phyloP scores from a whole-genome alignment of 1,140 invertebrate genomes.

The Babylonia areolata region DNA sequence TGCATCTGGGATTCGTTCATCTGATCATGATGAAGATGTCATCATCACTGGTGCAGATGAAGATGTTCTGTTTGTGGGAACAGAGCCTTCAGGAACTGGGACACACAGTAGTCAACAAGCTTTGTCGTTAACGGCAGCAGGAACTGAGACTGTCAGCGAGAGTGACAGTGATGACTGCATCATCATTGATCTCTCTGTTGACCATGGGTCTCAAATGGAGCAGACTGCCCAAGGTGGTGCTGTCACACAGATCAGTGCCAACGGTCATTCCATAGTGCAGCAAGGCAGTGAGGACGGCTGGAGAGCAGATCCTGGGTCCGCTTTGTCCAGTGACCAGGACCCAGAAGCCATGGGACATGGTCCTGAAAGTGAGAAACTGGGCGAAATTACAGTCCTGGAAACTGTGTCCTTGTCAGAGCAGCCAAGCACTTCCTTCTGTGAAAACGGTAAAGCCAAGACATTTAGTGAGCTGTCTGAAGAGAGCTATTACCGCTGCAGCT shows the following conservation, averaged over 20 bases:
- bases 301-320: neutral
- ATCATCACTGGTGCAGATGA: neutral
- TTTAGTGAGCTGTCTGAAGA: neutral
- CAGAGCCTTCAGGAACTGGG: neutral
- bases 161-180: neutral
- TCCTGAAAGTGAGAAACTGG: neutral
- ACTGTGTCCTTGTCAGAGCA: conserved; percentile 3
- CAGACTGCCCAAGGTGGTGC: neutral
- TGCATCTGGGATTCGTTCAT: no score
- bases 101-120: neutral
- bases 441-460: neutral
- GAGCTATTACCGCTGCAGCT: conserved; percentile 3
- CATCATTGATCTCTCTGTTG: neutral
- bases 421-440: neutral
- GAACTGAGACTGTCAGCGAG: neutral
- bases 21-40: neutral
- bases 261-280: neutral
- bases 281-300: neutral
- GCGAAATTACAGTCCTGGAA: conserved; percentile 10
- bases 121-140: neutral
- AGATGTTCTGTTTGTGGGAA: neutral
- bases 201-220: neutral
- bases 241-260: neutral
- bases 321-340: neutral
- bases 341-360: neutral